These are phyloP conservation scores for Podargus strigoides DNA, from an alignment of 2,797 vertebrate genomes.

Conservation along the genomic window DNA sequence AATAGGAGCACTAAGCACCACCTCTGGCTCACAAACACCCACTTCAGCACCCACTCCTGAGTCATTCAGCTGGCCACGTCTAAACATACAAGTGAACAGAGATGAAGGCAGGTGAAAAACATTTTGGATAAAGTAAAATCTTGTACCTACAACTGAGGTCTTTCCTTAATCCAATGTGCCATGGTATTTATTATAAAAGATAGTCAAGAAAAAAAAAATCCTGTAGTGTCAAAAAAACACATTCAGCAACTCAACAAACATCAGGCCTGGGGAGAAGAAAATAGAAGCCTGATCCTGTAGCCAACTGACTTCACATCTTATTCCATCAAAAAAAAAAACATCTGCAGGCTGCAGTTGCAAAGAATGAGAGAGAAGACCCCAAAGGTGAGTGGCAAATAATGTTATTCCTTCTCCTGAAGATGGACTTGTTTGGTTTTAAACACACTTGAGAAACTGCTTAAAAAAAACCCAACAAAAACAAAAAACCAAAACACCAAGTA, in stretches of 20 bases:
- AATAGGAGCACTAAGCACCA: background rate
- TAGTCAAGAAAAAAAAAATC: background rate
- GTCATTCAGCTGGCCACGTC: background rate
- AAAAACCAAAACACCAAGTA: background rate
- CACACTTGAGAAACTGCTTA: constrained; percentile 21
- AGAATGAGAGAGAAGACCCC: constrained; percentile 38
- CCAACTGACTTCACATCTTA: background rate
- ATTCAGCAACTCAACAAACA: background rate
- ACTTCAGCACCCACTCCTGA: background rate
- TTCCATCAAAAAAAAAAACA: constrained; percentile 7
- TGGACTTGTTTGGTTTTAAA: background rate
- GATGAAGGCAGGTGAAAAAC: constrained; percentile 1
- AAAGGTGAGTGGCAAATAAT: background rate
- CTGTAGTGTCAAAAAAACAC: constrained; percentile 16
- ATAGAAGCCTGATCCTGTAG: background rate
- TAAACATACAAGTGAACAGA: background rate
- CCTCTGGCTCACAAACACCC: constrained; percentile 4
- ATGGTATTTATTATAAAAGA: background rate
- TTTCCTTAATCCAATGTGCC: background rate
- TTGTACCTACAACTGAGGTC: constrained; percentile 26
- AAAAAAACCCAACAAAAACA: background rate
- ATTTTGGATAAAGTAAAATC: background rate
- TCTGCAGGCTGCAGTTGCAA: constrained; percentile 26
- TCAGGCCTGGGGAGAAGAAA: background rate
- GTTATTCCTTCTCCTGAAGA: constrained; percentile 27